Base-by-base conservation (phyloP, 2,888 invertebrate species). In the Ophioninae sp. region DNA sequence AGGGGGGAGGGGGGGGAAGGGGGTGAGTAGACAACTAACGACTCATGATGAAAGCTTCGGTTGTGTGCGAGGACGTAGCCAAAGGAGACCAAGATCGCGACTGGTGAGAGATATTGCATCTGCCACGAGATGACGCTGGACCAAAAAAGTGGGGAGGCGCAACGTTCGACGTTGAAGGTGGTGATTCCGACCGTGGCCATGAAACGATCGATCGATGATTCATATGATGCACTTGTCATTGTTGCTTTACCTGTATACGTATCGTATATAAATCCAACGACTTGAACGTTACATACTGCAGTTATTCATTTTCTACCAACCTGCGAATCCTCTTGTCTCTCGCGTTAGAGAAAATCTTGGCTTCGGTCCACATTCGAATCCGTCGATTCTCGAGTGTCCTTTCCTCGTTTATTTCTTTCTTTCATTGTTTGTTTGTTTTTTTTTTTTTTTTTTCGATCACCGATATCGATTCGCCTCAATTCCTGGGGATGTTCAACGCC, bases 181-280 rank as follows among this genome's bases (percentile, higher is more conserved):
- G 78, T n/a, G n/a, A 78, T 81, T 56, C 79, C 57, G 77, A 69
- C 83, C 81, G 61, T 85, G 81, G 65, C 81, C 83, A 64, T 85
- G 78, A 81, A 81, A 81, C 79, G 50, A 74, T 83, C 68, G 75
- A 72, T 67, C n/a, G 77, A 79, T 83, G 85, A 85, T 69, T 79
- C 83, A 83, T 44, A 21, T 23, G 67, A 82, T 73, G 61, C 61
- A 74, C 50, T 70, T 75, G 23, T 73, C 62, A 69, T 74, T 44
- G 68, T 50, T 17, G 57, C 50, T 64, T 41, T 62, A 74, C 65
- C 57, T 72, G 57, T 64, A 57, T 64, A 69, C 59, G 56, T 77
- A 50, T 62, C 56, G 64, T 77, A 74, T 79, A 82, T 85, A 83
- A 77, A 83, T 81, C 79, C 67, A 74, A 57, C 69, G 37, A 78